phyloP scores from a whole-genome alignment of 2,797 vertebrate genomes.

The Serranus cabrilla region DNA sequence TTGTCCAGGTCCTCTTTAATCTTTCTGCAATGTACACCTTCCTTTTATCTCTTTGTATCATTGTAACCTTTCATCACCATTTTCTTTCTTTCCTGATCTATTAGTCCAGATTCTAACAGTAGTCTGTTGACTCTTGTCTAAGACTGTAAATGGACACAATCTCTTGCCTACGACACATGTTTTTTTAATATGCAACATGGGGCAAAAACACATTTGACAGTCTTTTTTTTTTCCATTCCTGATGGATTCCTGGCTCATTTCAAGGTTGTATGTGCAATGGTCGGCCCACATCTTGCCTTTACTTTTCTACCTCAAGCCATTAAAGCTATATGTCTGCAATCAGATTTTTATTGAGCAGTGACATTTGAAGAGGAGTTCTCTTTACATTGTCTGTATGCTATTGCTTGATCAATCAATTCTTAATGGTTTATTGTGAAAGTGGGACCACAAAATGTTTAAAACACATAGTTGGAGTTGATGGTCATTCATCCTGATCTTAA shows the following conservation, averaged over 20 bases:
- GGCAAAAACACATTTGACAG: conserved; percentile 60
- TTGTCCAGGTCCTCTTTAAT: neutral
- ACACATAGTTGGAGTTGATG: neutral
- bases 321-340: neutral
- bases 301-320: neutral
- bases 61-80: neutral
- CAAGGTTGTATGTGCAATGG: neutral
- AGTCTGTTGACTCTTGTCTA: conserved; percentile 31
- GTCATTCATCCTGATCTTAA: neutral
- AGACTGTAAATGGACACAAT: conserved; percentile 34
- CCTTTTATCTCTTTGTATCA: neutral
- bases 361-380: neutral
- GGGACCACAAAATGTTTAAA: neutral
- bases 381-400: neutral
- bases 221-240: conserved; percentile 2
- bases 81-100: neutral
- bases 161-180: conserved; percentile 11
- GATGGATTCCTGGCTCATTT: conserved; percentile 10
- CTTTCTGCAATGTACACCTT: conserved; percentile 8
- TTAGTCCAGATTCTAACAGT: conserved; percentile 21
- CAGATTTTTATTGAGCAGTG: conserved; percentile 3
- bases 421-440: neutral
- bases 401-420: neutral
- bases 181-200: conserved; percentile 46
- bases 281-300: neutral